A percentile compares a stretch with the other conserved stretches of the same genome.
phyloP scores from a whole-genome alignment of 1,140 invertebrate genomes.

The Drosophila obscura region DNA sequence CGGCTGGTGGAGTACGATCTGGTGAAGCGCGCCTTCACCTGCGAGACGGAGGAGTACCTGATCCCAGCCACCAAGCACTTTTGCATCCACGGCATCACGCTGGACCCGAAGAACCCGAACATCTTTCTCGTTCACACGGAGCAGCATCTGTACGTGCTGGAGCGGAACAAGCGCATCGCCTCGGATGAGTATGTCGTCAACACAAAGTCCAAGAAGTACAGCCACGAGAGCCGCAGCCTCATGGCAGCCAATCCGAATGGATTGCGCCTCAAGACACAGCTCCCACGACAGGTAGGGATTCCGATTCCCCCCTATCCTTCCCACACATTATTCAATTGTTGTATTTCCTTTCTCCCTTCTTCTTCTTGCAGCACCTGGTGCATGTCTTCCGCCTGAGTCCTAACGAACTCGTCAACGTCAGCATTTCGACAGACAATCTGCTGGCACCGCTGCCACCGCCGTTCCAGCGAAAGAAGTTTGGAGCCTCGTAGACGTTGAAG shows the following conservation, averaged over 20 bases:
- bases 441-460: conserved; percentile 87
- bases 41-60: conserved; percentile 81
- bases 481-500: conserved; percentile 76
- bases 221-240: background rate
- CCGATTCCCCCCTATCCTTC: too few species aligned
- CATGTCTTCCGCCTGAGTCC: conserved; percentile 86
- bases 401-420: conserved; percentile 88
- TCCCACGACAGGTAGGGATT: conserved; percentile 33
- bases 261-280: conserved; percentile 8
- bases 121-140: conserved; percentile 88
- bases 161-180: conserved; percentile 15
- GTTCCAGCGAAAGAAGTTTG: conserved; percentile 87
- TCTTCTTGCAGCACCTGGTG: conserved; percentile 87
- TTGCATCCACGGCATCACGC: conserved; percentile 85
- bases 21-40: conserved; percentile 85
- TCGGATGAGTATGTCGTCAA: conserved; percentile 1
- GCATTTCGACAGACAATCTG: conserved; percentile 87
- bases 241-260: background rate
- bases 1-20: conserved; percentile 90
- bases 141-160: conserved; percentile 86
- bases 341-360: conserved; percentile 18
- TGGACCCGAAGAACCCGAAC: conserved; percentile 86
- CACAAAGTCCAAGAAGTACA: conserved; percentile 25
- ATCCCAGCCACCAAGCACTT: conserved; percentile 30
- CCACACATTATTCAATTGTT: background rate